Percentiles rank a stretch among this genome's conserved stretches.
Conservation (phyloP, 2,888 invertebrate species). For the Trichogramma evanescens region DNA sequence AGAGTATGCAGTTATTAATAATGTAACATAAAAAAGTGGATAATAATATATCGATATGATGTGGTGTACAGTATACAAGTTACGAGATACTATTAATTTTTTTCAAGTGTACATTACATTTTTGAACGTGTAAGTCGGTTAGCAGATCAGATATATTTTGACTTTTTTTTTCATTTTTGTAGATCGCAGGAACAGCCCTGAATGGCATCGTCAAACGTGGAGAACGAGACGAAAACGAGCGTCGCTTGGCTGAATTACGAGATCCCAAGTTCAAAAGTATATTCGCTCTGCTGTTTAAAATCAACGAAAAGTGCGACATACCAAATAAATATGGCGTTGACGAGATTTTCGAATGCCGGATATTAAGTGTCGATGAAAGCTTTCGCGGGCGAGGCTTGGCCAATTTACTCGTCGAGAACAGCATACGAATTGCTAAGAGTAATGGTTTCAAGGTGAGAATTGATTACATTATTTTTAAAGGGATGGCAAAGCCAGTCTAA, state of each 20-base stretch:
- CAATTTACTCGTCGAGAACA: constrained; percentile 61
- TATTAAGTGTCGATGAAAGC: constrained; percentile 66
- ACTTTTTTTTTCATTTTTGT: constrained; percentile 29
- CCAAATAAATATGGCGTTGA: constrained; percentile 63
- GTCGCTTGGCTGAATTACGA: constrained; percentile 59
- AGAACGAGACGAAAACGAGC: constrained; percentile 63
- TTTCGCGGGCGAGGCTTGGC: constrained; percentile 71
- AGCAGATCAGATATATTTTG: no score
- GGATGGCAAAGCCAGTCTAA: no score
- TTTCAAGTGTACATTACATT: no score
- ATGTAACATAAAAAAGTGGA: no score
- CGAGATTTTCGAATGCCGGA: constrained; percentile 70
- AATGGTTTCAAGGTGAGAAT: constrained; percentile 61
- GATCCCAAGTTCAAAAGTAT: constrained; percentile 72
- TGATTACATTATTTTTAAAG: constrained; percentile 2
- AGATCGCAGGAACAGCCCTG: constrained; percentile 72
- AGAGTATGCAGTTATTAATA: no score
- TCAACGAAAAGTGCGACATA: constrained; percentile 63
- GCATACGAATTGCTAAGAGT: constrained; percentile 60
- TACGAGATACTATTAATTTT: no score
- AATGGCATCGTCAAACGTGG: constrained; percentile 70
- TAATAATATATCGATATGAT: no score
- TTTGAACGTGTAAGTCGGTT: no score
- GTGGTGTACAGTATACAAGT: no score
- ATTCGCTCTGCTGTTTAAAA: constrained; percentile 66